phyloP scores from a whole-genome alignment of 2,113 vertebrate species.

The Phyllostomus hastatus region DNA sequence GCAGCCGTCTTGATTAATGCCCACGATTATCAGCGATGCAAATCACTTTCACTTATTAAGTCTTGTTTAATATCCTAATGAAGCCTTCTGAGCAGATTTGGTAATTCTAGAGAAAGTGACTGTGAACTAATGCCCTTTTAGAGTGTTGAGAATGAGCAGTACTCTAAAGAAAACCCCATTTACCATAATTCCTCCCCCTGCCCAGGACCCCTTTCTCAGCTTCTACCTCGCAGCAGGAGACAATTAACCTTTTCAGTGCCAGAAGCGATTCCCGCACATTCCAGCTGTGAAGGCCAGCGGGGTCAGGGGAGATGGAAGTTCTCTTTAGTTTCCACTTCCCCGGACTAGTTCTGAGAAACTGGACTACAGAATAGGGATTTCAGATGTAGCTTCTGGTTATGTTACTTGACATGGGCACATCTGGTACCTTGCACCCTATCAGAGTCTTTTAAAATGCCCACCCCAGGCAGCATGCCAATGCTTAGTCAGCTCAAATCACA shows the following conservation, averaged over 20 bases:
- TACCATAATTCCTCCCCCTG: slow-evolving; percentile 84
- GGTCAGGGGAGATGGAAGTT: slow-evolving; percentile 83
- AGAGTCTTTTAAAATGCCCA: slow-evolving; percentile 42
- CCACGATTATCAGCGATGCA: slow-evolving; percentile 97
- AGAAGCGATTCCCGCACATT: slow-evolving; percentile 78
- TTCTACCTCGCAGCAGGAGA: slow-evolving; percentile 81
- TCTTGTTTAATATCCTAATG: slow-evolving; percentile 99
- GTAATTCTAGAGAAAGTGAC: slow-evolving; percentile 89
- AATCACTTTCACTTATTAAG: slow-evolving; percentile 99
- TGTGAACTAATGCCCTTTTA: slow-evolving; percentile 88
- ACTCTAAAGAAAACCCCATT: slow-evolving; percentile 86
- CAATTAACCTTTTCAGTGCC: slow-evolving; percentile 87
- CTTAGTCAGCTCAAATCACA: slow-evolving; percentile 20
- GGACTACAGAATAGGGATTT: slow-evolving; percentile 25
- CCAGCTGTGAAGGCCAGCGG: slow-evolving; percentile 83
- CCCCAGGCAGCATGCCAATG: neutral
- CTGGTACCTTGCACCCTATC: slow-evolving; percentile 38
- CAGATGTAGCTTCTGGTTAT: neutral
- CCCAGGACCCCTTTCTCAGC: slow-evolving; percentile 82
- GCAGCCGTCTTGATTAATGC: slow-evolving; percentile 98
- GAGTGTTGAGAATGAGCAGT: slow-evolving; percentile 81
- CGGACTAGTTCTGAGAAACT: slow-evolving; percentile 75
- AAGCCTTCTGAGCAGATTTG: slow-evolving; percentile 97
- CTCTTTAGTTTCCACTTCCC: slow-evolving; percentile 78
- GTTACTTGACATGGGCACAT: neutral